Evolutionary conservation across 2,797 vertebrate genomes (phyloP), one percentile per base, ranked within the genome.

Genomic region (Trematomus bernacchii): DNA sequence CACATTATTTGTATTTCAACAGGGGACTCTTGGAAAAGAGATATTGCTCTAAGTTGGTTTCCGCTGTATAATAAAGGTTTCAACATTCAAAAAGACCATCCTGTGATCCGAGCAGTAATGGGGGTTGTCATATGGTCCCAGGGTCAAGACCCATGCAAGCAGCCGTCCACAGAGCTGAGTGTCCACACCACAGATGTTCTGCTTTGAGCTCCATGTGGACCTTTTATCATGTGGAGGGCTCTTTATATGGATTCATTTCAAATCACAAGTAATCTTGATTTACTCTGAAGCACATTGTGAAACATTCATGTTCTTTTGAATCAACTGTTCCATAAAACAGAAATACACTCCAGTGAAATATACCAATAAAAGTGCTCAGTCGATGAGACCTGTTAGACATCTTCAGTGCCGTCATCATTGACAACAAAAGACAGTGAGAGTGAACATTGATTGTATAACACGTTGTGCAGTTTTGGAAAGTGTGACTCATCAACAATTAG

Each of bases 401-500:
- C 19, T 66, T 73, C 46, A 55, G 19, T 14, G 9, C 43, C 42
- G 59, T 74, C 61, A 58, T 52, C 30, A 19, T 71, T 74, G 60
- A 79, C 76, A 43, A 47, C 8, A 46, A 1, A 48, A 74, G 51
- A 40, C 60, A 44, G 10, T 4, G 44, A 57, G 15, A 84, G 60
- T 58, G 73, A 84, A 84, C 19, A 67, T 33, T 59, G 66, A 69
- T 42, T 47, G 8, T 12, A 33, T 60, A 1, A 21, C 51, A 59
- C 18, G 53, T 27, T 59, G 42, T 11, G 61, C 47, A 47, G 18
- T 59, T 66, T 66, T 46, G 3, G 30, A 64, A 84, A 51, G 44
- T 44, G 57, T 50, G 67, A 87, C 6, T 83, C 69, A 82, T 75
- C 51, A 15, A 37, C 19, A 48, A 51, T 64, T 55, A 53, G 18